Base-by-base conservation (phyloP, 2,888 invertebrate species). In the Caenorhabditis afra region DNA sequence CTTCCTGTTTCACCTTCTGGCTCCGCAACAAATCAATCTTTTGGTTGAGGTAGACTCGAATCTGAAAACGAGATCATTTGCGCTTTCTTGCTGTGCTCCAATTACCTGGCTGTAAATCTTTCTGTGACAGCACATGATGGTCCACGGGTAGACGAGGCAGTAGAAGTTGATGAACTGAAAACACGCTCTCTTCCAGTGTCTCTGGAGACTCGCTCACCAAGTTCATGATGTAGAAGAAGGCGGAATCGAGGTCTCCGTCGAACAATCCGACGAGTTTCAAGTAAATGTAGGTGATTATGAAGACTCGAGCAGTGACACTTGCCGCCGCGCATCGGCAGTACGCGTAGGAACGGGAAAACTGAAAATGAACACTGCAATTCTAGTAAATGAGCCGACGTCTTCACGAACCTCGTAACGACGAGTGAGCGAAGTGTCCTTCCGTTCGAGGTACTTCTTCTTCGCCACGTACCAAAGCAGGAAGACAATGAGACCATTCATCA, bases 91-190 rank as follows among this genome's bases (percentile, higher is more conserved):
- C n/a, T n/a, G n/a, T n/a, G n/a, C n/a, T n/a, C n/a, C n/a, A n/a
- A n/a, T 29, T 45, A 75, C 74, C 66, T 75, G 45, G 5, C 14
- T 22, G 8, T 53, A 35, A n/a, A 61, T 75, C 29, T 55, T 67
- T 12, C 61, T 22, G 49, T 75, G 75, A 16, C 20, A 39, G 12
- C 67, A 35, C 67, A 75, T 67, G 37, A 75, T 75, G 35, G 67
- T 55, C 66, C 75, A 67, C 3, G 75, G 75, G 50, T 67, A 75
- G 11, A 61, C 61, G 5, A 75, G 29, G 20, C 75, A 67, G 55
- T 67, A 66, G 1, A 39, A 20, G 47, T 75, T 75, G 37, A 75
- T 75, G 14, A 59, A 20, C 71, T 64, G 47, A 11, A 62, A 62
- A 23, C 22, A 3, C 5, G 49, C 35, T 18, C 47, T 35, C 0